A percentile compares a stretch with the other conserved stretches of the same genome.
Conservation (phyloP, 1,140 invertebrate genomes). For the Polypedilum pembai region DNA sequence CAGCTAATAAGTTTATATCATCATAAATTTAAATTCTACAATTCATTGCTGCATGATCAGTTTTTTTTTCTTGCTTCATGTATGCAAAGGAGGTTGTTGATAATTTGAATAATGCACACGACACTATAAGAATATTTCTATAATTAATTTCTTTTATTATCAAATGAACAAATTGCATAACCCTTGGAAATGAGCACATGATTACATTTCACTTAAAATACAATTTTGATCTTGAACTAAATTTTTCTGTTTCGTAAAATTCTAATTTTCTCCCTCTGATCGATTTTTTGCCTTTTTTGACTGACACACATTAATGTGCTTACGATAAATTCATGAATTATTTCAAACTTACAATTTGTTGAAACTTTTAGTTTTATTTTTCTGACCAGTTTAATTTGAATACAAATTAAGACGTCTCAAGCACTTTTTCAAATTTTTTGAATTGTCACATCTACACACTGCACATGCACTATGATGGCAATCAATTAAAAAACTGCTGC, state of each 20-base stretch:
- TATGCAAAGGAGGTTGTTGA: not conserved
- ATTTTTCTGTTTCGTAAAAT: not conserved
- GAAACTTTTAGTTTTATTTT: too few species aligned
- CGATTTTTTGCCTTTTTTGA: conserved; percentile 6
- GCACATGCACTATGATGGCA: too few species aligned
- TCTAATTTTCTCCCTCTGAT: not conserved
- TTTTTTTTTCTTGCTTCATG: not conserved
- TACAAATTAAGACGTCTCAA: too few species aligned
- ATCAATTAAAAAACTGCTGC: too few species aligned
- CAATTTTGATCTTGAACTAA: conserved; percentile 12
- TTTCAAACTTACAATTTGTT: not conserved
- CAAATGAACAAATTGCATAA: not conserved
- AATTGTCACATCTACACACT: too few species aligned
- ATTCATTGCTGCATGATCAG: not conserved
- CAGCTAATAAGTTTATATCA: not conserved
- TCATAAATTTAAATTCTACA: not conserved
- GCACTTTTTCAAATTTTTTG: too few species aligned
- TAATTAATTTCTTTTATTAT: not conserved
- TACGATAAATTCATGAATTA: not conserved
- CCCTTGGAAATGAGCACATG: not conserved
- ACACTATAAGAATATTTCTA: not conserved
- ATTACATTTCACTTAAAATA: conserved; percentile 3
- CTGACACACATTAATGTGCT: not conserved
- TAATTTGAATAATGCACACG: not conserved
- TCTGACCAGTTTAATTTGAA: too few species aligned